Percentiles rank a stretch among this genome's conserved stretches.
These are phyloP conservation scores for Leucoma salicis DNA, from an alignment of 2,888 invertebrate genomes.

Conservation along the genomic window DNA sequence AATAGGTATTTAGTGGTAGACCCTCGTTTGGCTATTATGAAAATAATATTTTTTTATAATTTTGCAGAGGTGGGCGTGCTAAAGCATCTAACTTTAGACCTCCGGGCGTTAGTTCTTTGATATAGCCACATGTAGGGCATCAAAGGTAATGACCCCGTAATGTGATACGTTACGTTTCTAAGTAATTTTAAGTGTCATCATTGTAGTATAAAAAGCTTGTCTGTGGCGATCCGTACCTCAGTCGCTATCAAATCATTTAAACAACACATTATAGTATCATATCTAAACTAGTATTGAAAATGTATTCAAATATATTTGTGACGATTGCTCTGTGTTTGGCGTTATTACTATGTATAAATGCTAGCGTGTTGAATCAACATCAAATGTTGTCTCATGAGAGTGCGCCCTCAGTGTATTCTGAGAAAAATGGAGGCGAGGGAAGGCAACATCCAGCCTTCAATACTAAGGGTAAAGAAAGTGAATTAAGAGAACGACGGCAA, in stretches of 20 bases:
- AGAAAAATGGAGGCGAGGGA: not conserved
- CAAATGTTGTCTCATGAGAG: not conserved
- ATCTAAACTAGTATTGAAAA: not conserved
- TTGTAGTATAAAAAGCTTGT: not conserved
- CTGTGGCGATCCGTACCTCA: not conserved
- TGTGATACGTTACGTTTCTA: not conserved
- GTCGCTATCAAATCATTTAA: not conserved
- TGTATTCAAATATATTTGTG: not conserved
- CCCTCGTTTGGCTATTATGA: too few relatives aligned
- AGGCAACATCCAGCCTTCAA: not conserved
- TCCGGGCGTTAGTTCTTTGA: too few relatives aligned
- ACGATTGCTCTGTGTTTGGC: slow-evolving; percentile 1
- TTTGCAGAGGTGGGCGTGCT: too few relatives aligned
- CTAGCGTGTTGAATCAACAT: slow-evolving; percentile 10
- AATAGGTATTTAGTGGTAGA: too few relatives aligned
- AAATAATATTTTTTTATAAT: too few relatives aligned
- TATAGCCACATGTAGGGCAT: not conserved
- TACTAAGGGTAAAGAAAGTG: not conserved
- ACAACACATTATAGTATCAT: not conserved
- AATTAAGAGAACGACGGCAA: too few relatives aligned
- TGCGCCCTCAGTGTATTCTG: not conserved
- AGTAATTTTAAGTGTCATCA: not conserved
- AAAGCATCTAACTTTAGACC: too few relatives aligned
- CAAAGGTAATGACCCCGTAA: not conserved
- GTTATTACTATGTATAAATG: slow-evolving; percentile 13